A percentile compares a stretch with the other conserved stretches of the same genome.
phyloP scores from a whole-genome alignment of 2,888 invertebrate genomes.

The Drosophila mercatorum region DNA sequence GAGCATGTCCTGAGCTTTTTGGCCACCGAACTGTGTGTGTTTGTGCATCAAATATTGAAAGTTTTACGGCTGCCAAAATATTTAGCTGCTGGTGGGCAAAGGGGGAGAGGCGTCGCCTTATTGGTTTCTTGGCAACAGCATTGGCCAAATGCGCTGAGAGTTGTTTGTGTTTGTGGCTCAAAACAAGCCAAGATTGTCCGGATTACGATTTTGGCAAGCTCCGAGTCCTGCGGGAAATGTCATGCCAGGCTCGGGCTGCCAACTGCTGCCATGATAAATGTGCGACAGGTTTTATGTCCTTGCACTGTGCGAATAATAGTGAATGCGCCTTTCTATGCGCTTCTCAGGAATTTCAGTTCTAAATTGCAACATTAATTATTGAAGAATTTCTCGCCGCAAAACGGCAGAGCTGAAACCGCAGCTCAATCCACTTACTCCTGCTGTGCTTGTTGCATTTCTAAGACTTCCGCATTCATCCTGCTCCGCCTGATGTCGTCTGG shows the following conservation, averaged over 20 bases:
- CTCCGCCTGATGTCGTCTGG: slow-evolving; percentile 7
- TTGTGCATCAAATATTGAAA: slow-evolving; percentile 69
- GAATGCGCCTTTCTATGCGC: not conserved
- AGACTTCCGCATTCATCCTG: slow-evolving; percentile 22
- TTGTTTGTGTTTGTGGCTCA: not conserved
- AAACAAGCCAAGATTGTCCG: slow-evolving; percentile 15
- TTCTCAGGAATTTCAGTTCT: not conserved
- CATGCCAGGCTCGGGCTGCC: not conserved
- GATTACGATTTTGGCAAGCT: slow-evolving; percentile 30
- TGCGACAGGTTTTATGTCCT: slow-evolving; percentile 5
- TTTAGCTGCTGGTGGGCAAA: slow-evolving; percentile 22
- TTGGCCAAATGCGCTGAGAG: slow-evolving; percentile 4
- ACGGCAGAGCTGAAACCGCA: not conserved
- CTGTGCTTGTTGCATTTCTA: slow-evolving; percentile 21
- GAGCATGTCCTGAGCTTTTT: slow-evolving; percentile 64
- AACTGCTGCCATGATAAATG: slow-evolving; percentile 10
- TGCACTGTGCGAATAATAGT: no score
- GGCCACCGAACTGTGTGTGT: slow-evolving; percentile 60
- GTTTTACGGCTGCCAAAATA: slow-evolving; percentile 56
- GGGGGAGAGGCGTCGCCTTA: slow-evolving; percentile 38
- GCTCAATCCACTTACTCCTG: not conserved
- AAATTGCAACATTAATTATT: slow-evolving; percentile 3
- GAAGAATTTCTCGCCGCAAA: not conserved
- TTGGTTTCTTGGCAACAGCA: slow-evolving; percentile 67
- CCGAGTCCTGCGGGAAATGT: slow-evolving; percentile 19